Evolutionary conservation across 2,888 invertebrate genomes (phyloP).

Genomic region (Archaeoteleia sp.): DNA sequence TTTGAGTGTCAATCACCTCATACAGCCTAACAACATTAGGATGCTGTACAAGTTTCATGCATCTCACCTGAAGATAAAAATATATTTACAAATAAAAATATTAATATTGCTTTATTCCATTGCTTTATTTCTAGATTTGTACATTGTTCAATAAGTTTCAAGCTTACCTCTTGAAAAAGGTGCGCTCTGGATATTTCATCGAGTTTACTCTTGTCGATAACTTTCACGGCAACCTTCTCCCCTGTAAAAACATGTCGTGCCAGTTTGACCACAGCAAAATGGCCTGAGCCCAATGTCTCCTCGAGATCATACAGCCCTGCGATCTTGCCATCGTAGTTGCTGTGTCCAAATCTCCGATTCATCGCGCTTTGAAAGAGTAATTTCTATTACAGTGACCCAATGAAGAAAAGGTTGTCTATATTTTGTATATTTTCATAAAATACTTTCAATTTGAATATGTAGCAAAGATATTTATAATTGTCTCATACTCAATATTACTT

Average conservation of each 20-base stretch:
- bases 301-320: constrained; percentile 98
- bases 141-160: too few relatives aligned
- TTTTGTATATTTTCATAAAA: too few relatives aligned
- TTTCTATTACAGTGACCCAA: too few relatives aligned
- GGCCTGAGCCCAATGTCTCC: constrained; percentile 97
- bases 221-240: constrained; percentile 97
- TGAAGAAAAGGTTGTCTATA: too few relatives aligned
- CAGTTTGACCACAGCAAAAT: constrained; percentile 98
- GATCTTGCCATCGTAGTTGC: constrained; percentile 89
- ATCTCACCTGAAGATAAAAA: constrained; percentile 82
- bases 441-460: too few relatives aligned
- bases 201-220: constrained; percentile 98
- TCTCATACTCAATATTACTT: too few relatives aligned
- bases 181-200: constrained; percentile 97
- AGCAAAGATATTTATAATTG: too few relatives aligned
- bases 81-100: neutral
- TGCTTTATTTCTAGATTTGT: too few relatives aligned
- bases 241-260: constrained; percentile 99
- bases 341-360: constrained; percentile 57
- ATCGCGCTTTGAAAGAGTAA: constrained; percentile 45
- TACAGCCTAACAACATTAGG: constrained; percentile 98
- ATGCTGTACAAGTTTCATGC: constrained; percentile 99
- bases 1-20: constrained; percentile 99
- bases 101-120: constrained; percentile 2
- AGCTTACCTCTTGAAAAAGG: constrained; percentile 97